These are phyloP conservation scores for Megalonaias nervosa DNA, from an alignment of 1,140 invertebrate genomes.

Conservation along the genomic window DNA sequence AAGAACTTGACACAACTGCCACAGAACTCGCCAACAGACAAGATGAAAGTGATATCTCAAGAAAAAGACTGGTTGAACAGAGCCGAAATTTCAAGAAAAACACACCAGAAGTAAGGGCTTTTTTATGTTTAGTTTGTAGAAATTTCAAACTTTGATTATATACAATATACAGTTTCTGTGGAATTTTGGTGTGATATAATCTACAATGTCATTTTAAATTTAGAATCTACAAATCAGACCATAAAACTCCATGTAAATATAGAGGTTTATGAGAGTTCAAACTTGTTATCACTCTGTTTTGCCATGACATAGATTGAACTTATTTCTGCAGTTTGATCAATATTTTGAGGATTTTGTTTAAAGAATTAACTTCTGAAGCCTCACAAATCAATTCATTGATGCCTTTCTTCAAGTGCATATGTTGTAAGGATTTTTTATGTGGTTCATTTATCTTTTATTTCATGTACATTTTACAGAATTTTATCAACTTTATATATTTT, in stretches of 20 bases:
- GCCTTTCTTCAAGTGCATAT: no score
- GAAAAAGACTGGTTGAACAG: conserved; percentile 74
- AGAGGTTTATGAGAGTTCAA: neutral
- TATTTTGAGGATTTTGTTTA: no score
- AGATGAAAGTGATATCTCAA: conserved; percentile 74
- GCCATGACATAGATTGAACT: no score
- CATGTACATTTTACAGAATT: no score
- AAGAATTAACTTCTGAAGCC: no score
- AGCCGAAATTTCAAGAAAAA: conserved; percentile 76
- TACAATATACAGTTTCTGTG: neutral
- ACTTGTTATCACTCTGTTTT: no score
- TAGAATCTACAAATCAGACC: neutral
- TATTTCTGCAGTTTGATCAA: no score
- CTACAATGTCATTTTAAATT: neutral
- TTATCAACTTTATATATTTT: no score
- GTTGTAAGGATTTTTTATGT: no score
- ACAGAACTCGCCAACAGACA: conserved; percentile 74
- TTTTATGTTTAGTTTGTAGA: neutral
- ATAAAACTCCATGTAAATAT: neutral
- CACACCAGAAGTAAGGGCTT: conserved; percentile 71
- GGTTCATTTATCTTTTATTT: no score
- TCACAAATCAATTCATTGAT: no score
- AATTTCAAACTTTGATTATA: no score
- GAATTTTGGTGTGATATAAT: neutral
- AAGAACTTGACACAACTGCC: conserved; percentile 74